phyloP scores from a whole-genome alignment of 2,113 vertebrate species.

The Todiramphus saurophagus region DNA sequence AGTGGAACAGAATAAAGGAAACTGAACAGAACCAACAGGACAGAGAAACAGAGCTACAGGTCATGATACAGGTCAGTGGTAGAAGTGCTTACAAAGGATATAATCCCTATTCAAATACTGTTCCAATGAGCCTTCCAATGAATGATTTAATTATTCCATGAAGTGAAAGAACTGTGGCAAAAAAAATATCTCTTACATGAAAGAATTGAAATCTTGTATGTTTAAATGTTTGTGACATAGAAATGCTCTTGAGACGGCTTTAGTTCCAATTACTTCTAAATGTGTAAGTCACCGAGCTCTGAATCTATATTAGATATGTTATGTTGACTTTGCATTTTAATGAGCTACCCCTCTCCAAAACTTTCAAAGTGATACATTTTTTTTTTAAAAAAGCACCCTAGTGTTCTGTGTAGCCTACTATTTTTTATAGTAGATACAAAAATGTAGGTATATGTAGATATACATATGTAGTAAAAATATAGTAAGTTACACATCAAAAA shows the following conservation, averaged over 20 bases:
- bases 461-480: fast-evolving
- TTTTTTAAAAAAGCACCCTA: background rate
- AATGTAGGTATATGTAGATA: background rate
- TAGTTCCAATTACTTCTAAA: background rate
- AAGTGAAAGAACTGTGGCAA: background rate
- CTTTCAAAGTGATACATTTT: background rate
- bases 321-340: background rate
- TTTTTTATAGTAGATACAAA: background rate
- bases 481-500: background rate
- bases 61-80: background rate
- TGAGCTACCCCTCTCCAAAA: background rate
- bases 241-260: background rate
- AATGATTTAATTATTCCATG: background rate
- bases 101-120: background rate
- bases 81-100: background rate
- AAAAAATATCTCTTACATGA: background rate
- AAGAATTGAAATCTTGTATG: background rate
- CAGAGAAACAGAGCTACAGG: background rate
- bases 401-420: fast-evolving
- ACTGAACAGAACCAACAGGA: background rate
- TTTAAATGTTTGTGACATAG: background rate
- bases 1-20: background rate
- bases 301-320: background rate
- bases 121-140: background rate
- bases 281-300: background rate